A percentile compares a stretch with the other conserved stretches of the same genome.
These are phyloP conservation scores for Pentalonia nigronervosa DNA, from an alignment of 1,140 invertebrate species.

Conservation along the genomic window DNA sequence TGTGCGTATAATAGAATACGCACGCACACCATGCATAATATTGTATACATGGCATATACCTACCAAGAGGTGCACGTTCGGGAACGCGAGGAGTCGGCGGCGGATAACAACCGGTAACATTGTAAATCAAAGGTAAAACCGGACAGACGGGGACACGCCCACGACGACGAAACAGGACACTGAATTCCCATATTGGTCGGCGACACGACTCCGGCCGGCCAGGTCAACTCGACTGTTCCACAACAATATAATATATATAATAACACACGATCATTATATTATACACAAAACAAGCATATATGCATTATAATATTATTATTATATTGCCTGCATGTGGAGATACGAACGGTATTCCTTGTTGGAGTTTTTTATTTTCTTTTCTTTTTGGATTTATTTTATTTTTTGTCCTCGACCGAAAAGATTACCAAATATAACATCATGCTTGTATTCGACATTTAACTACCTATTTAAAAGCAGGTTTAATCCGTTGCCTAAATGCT, in stretches of 20 bases:
- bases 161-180: constrained; percentile 34
- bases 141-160: constrained; percentile 50
- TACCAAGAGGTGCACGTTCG: neutral
- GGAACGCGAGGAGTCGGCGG: neutral
- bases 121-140: constrained; percentile 55
- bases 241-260: neutral
- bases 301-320: neutral
- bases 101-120: constrained; percentile 9
- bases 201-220: neutral
- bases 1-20: neutral
- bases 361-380: too few relatives aligned
- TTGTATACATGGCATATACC: neutral
- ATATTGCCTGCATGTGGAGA: neutral
- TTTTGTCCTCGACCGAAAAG: neutral
- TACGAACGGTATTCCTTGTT: neutral
- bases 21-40: neutral
- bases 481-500: too few relatives aligned
- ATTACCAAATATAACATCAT: neutral
- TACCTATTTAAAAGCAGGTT: too few relatives aligned
- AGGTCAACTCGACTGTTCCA: too few relatives aligned
- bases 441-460: neutral
- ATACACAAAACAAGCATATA: neutral
- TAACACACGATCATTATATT: neutral
- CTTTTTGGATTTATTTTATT: neutral
- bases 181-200: constrained; percentile 47